Evolutionary conservation across 2,888 invertebrate genomes (phyloP), one percentile per base, ranked within the genome.

Genomic region (Aspidiotus rigidus): DNA sequence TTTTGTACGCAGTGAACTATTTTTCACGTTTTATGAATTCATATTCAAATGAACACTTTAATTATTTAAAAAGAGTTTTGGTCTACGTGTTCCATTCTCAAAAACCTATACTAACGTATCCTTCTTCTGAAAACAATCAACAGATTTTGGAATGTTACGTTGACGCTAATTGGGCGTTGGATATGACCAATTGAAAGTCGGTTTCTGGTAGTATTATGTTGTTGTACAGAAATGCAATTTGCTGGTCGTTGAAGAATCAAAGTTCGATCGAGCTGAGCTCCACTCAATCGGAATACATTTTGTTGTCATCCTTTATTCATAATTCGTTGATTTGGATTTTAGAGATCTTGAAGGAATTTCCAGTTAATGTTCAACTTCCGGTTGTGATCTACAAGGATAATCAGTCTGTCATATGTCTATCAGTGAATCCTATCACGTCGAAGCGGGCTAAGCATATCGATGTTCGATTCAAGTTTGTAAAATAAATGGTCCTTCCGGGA

Each of bases 1-100:
- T 67, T 13, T 59, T 39, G 8, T 67, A 39, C 28, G 16, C 67
- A 28, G 59, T 67, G 9, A 44, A 44, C 11, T 44, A 44, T 11
- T 44, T 10, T 44, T 56, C 56, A 13, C 56, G 56, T 13, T 56
- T 56, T n/a, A 56, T 56, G 56, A 56, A 56, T n/a, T 56, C 9
- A 8, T 56, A 56, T n/a, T 10, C 56, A 13, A 15, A 56, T n/a
- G 56, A 56, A 15, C 56, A 56, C 15, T 56, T n/a, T n/a, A n/a
- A n/a, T n/a, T n/a, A n/a, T n/a, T n/a, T n/a, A n/a, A n/a, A n/a
- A n/a, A n/a, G n/a, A n/a, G n/a, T n/a, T n/a, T n/a, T n/a, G n/a
- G n/a, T n/a, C n/a, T n/a, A n/a, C n/a, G n/a, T n/a, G n/a, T n/a
- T n/a, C n/a, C n/a, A n/a, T n/a, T n/a, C n/a, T n/a, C n/a, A n/a